phyloP scores from a whole-genome alignment of 2,888 invertebrate genomes.

The Drosophila nr. perissopoda region DNA sequence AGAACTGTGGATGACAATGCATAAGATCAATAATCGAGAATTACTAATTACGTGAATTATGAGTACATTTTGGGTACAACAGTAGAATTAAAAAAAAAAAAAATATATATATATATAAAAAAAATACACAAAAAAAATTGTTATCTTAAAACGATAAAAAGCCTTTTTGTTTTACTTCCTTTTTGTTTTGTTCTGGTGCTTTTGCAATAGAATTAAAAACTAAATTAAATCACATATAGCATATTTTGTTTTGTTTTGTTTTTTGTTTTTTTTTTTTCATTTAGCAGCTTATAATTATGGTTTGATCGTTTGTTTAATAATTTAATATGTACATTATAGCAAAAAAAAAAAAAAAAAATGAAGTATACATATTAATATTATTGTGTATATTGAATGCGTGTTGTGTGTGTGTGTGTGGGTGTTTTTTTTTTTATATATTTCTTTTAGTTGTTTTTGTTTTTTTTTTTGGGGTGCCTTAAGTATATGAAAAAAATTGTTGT shows the following conservation, averaged over 20 bases:
- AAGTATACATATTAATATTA: constrained; percentile 31
- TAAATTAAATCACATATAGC: constrained; percentile 77
- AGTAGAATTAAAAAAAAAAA: constrained; percentile 24
- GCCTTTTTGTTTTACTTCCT: constrained; percentile 46
- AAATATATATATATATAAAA: background rate
- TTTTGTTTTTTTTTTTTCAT: constrained; percentile 6
- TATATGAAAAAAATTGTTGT: constrained; percentile 60
- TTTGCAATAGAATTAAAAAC: constrained; percentile 60
- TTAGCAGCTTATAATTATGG: constrained; percentile 32
- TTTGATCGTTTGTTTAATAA: constrained; percentile 35
- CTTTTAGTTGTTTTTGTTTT: constrained; percentile 20
- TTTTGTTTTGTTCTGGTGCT: constrained; percentile 23
- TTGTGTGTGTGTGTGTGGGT: constrained; percentile 8
- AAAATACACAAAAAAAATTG: constrained; percentile 24
- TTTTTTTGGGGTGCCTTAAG: constrained; percentile 51
- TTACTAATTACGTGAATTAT: constrained; percentile 35
- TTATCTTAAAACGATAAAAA: constrained; percentile 70
- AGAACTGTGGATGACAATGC: constrained; percentile 9
- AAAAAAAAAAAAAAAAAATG: constrained; percentile 38
- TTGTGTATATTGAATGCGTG: constrained; percentile 17
- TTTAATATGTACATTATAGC: constrained; percentile 54
- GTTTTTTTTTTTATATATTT: constrained; percentile 20
- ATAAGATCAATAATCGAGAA: background rate
- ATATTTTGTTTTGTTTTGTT: constrained; percentile 35
- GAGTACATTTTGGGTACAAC: constrained; percentile 41